These are phyloP conservation scores for Sipunculus nudus DNA, from an alignment of 2,888 invertebrate species.

Conservation along the genomic window DNA sequence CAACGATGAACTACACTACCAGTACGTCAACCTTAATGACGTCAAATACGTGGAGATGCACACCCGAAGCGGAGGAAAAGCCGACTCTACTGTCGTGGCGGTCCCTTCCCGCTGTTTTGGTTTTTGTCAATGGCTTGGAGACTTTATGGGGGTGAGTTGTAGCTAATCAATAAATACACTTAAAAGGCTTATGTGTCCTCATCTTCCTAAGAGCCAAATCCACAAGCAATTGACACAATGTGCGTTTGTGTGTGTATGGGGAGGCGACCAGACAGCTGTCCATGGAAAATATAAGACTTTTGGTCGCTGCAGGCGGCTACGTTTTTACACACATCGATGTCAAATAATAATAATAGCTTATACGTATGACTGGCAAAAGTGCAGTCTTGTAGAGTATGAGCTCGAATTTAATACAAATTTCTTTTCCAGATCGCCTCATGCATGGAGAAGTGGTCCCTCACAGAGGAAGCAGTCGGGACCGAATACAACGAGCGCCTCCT, in stretches of 20 bases:
- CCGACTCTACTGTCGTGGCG: background rate
- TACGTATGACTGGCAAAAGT: too few species aligned
- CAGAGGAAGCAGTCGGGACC: background rate
- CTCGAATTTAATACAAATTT: background rate
- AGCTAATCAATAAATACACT: too few species aligned
- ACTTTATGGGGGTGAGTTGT: background rate
- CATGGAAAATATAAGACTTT: background rate
- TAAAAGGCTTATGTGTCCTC: too few species aligned
- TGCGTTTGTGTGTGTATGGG: too few species aligned
- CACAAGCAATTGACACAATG: too few species aligned
- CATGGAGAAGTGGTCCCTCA: background rate
- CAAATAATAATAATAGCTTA: too few species aligned
- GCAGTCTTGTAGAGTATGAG: background rate
- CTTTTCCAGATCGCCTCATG: background rate
- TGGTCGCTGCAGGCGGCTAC: too few species aligned
- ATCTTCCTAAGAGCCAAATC: too few species aligned
- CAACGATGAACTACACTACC: constrained; percentile 6
- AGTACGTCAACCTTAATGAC: background rate
- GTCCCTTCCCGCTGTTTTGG: too few species aligned
- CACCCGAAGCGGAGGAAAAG: constrained; percentile 1
- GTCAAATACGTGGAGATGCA: background rate
- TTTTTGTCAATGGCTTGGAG: background rate
- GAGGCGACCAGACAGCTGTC: too few species aligned
- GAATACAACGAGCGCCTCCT: constrained; percentile 3
- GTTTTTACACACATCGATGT: too few species aligned